Conservation (phyloP, 2,797 vertebrate genomes). For the Kryptopterus vitreolus region DNA sequence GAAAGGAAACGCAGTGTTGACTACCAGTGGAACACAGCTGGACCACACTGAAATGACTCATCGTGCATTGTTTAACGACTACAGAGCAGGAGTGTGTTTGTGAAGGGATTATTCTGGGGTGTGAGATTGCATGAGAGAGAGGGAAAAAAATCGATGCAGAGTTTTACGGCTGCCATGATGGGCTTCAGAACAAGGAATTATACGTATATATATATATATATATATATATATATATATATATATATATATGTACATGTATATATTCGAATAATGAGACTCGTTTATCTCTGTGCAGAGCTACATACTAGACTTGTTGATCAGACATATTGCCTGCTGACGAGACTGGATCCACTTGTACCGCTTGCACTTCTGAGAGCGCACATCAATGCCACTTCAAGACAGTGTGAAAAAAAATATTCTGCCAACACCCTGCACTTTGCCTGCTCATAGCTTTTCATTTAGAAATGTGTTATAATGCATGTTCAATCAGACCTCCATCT, state of each 20-base stretch:
- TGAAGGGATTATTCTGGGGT: slow-evolving; percentile 11
- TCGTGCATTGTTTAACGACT: slow-evolving; percentile 19
- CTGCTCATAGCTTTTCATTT: neutral
- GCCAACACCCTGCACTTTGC: slow-evolving; percentile 61
- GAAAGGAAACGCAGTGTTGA: slow-evolving; percentile 23
- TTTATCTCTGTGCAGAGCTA: neutral
- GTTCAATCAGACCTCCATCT: neutral
- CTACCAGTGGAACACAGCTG: slow-evolving; percentile 38
- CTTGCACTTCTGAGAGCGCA: slow-evolving; percentile 63
- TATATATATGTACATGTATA: too few relatives aligned
- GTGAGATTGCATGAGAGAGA: neutral
- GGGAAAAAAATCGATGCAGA: neutral
- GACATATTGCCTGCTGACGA: slow-evolving; percentile 52
- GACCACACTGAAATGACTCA: slow-evolving; percentile 32
- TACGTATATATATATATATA: too few relatives aligned
- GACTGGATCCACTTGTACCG: slow-evolving; percentile 71
- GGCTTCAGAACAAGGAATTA: neutral
- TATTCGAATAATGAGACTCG: neutral
- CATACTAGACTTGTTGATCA: neutral
- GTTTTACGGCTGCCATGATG: neutral
- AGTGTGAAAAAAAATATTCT: slow-evolving; percentile 33
- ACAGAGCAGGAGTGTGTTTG: slow-evolving; percentile 19
- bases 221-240: too few relatives aligned
- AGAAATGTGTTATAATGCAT: slow-evolving; percentile 16
- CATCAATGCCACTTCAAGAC: slow-evolving; percentile 36